These are phyloP conservation scores for Sterna hirundo DNA, from an alignment of 2,113 vertebrate genomes.

Conservation along the genomic window DNA sequence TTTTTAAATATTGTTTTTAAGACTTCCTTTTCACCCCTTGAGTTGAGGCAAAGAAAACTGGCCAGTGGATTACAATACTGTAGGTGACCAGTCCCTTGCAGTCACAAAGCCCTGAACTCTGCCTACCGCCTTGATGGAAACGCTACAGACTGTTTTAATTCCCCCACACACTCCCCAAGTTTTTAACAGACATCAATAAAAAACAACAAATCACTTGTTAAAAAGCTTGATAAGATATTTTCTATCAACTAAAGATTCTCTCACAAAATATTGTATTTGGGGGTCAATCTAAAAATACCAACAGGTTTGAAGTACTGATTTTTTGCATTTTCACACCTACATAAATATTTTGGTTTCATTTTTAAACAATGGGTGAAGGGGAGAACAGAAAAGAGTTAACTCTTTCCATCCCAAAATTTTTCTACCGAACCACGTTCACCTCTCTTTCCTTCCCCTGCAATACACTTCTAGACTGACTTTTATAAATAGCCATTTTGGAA, in stretches of 20 bases:
- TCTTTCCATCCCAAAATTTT: neutral
- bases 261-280: neutral
- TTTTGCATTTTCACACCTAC: neutral
- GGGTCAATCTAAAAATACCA: neutral
- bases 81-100: neutral
- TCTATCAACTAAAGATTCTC: neutral
- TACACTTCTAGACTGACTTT: constrained; percentile 70
- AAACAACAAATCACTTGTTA: neutral
- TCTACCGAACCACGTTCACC: neutral
- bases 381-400: constrained; percentile 24
- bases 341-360: constrained; percentile 10
- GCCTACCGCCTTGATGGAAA: neutral
- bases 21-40: neutral
- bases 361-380: neutral
- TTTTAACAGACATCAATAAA: neutral
- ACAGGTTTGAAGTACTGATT: neutral
- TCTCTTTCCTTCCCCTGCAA: neutral
- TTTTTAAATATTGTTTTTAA: neutral
- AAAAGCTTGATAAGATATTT: neutral
- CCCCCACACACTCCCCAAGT: neutral
- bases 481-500: constrained; percentile 78
- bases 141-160: neutral
- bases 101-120: neutral
- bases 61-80: neutral
- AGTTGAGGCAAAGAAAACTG: neutral